Percentiles rank a stretch among this genome's conserved stretches.
phyloP scores from a whole-genome alignment of 2,797 vertebrate genomes.

The Pseudotriccus pelzelni region DNA sequence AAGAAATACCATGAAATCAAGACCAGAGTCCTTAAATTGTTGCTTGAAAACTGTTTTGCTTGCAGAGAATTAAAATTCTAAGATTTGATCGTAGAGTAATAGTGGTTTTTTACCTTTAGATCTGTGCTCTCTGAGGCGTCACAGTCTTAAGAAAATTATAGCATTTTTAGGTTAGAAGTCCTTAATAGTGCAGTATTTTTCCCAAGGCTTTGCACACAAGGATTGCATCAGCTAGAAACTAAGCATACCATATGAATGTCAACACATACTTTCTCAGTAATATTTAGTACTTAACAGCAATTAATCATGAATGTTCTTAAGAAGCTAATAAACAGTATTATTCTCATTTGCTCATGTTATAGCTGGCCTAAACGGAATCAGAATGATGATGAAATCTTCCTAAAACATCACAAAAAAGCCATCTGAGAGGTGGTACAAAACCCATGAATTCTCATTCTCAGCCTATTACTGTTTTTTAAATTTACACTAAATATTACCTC shows the following conservation, averaged over 20 bases:
- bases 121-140: neutral
- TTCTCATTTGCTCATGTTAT: neutral
- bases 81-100: neutral
- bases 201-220: neutral
- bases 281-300: neutral
- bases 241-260: neutral
- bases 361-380: neutral
- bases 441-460: neutral
- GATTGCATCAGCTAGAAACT: neutral
- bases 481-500: neutral
- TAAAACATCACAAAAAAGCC: neutral
- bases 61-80: neutral
- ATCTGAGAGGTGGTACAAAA: neutral
- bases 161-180: neutral
- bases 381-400: neutral
- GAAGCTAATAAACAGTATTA: neutral
- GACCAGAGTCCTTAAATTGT: neutral
- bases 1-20: neutral
- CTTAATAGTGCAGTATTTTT: neutral
- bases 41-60: neutral
- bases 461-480: neutral
- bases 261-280: neutral
- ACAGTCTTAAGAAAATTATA: neutral
- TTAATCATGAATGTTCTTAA: conserved; percentile 4
- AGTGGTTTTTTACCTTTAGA: neutral